These are phyloP conservation scores for Rhadina sibilatrix DNA, from an alignment of 2,113 vertebrate species.

Conservation along the genomic window DNA sequence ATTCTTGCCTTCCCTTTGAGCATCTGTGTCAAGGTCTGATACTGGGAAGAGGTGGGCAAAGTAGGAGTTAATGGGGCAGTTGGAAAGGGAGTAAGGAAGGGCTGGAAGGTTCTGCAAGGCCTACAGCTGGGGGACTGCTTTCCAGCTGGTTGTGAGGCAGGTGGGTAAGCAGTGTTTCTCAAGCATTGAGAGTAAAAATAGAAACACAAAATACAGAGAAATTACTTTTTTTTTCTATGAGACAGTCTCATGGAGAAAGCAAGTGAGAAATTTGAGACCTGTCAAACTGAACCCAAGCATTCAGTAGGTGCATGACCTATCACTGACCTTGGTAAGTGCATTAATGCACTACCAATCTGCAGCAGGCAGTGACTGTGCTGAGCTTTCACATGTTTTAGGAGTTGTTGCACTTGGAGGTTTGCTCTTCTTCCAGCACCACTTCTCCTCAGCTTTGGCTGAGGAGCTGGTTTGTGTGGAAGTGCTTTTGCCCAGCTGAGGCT, in stretches of 20 bases:
- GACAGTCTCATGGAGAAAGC: neutral
- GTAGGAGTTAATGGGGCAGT: neutral
- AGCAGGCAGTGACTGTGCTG: neutral
- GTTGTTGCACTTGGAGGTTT: neutral
- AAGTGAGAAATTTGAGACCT: neutral
- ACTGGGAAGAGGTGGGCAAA: neutral
- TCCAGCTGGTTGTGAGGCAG: neutral
- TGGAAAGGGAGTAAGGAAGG: neutral
- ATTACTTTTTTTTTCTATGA: neutral
- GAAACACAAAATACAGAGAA: neutral
- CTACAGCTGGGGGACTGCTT: neutral
- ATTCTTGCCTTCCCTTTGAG: neutral
- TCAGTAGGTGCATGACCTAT: neutral
- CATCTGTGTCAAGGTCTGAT: neutral
- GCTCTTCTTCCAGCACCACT: neutral
- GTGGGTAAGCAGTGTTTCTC: neutral
- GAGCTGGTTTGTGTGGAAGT: neutral
- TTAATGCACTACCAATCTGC: rapidly evolving
- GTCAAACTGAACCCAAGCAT: neutral
- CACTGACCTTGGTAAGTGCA: neutral
- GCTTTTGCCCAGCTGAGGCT: neutral
- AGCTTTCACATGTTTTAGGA: neutral
- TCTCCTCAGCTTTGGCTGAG: neutral
- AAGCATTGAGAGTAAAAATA: neutral
- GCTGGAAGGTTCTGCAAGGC: neutral